Base-by-base conservation (phyloP, 1,140 invertebrate species). In the Helicoverpa armigera region DNA sequence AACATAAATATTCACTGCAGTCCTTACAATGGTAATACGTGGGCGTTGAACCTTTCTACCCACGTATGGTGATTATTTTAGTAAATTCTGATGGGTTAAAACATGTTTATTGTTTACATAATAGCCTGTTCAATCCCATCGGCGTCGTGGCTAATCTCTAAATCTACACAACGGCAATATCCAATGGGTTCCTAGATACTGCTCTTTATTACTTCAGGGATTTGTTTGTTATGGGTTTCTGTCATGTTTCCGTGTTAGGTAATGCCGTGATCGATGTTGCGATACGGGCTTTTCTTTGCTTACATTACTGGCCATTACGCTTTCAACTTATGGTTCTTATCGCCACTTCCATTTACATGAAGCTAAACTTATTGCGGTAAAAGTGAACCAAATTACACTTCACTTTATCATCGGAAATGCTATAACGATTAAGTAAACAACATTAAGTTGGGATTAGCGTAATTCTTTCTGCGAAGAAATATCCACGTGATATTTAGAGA, bases 191-290 rank as follows among this genome's bases (percentile, higher is more conserved):
- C 35, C 35, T 73, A 73, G 54, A 63, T 50, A 63, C 58, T 75
- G 73, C 35, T 61, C 73, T 60, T 75, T 75, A 50, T 75, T 75
- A 75, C 73, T 75, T 31, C 18, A 50, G 50, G 51, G 61, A 78
- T 78, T 78, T 67, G 56, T 69, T 29, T 63, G 72, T 83, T 86
- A 83, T 80, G 82, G 73, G 56, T 79, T 82, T 82, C 80, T 70
- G 78, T 84, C 79, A 83, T 83, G 72, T 76, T 84, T 85, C 82
- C 85, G 72, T 78, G 58, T 83, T 81, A 78, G 79, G 79, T 83
- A 80, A 80, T 85, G 83, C 75, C 81, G 84, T 91, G 90, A 90
- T 89, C 85, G 86, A 91, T 89, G 88, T 82, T 53, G 83, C 85
- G 85, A 83, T 87, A 88, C 82, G 81, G 63, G 80, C 82, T 89